phyloP scores from a whole-genome alignment of 2,797 vertebrate genomes.

The Smutsia gigantea region DNA sequence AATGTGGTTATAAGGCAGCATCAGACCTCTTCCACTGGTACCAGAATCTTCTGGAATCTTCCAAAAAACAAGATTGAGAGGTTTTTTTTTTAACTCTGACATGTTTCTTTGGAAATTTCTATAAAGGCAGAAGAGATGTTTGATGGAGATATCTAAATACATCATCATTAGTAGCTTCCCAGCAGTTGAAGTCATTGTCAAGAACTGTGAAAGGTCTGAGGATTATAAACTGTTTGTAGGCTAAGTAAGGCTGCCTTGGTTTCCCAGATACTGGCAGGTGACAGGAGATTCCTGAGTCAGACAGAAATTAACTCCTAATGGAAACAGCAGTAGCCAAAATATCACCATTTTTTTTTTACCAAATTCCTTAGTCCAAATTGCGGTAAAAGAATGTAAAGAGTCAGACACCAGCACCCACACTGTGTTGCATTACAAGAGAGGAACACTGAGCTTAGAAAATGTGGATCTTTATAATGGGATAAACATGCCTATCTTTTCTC shows the following conservation, averaged over 20 bases:
- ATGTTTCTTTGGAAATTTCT: not conserved
- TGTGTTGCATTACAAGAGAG: not conserved
- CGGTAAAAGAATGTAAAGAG: not conserved
- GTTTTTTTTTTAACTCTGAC: not conserved
- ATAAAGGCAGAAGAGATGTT: not conserved
- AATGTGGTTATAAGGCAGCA: not conserved
- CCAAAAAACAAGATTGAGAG: not conserved
- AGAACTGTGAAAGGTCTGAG: not conserved
- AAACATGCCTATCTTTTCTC: not conserved
- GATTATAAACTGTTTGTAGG: not conserved
- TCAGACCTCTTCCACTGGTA: not conserved
- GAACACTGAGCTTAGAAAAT: not conserved
- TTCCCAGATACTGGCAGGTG: not conserved
- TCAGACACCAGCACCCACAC: not conserved
- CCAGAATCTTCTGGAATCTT: not conserved
- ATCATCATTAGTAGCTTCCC: not conserved
- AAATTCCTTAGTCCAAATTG: not conserved
- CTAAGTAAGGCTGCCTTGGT: not conserved
- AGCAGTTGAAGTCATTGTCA: not conserved
- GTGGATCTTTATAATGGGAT: not conserved
- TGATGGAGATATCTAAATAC: not conserved
- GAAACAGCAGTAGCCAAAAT: not conserved
- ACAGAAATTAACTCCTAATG: not conserved
- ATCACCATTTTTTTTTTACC: not conserved
- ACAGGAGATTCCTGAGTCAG: not conserved